phyloP scores from a whole-genome alignment of 1,140 invertebrate genomes.

The Bombus cullumanus region DNA sequence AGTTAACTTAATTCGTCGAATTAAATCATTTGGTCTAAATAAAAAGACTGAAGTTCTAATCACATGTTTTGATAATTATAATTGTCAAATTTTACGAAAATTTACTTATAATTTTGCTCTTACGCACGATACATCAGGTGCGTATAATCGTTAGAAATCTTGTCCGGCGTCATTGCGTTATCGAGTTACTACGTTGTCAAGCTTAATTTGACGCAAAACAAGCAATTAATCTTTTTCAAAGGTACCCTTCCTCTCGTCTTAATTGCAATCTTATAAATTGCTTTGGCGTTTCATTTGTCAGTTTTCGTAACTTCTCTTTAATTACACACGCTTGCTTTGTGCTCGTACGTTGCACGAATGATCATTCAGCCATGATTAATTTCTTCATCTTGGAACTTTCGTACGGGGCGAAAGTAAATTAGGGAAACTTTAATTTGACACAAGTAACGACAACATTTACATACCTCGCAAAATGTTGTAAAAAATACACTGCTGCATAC shows the following conservation, averaged over 20 bases:
- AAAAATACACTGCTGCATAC: background rate
- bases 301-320: slow-evolving; percentile 20
- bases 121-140: too few relatives aligned
- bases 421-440: background rate
- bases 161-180: background rate
- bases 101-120: too few relatives aligned
- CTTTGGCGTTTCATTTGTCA: slow-evolving; percentile 19
- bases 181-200: background rate
- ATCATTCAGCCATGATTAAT: slow-evolving; percentile 12
- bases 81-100: too few relatives aligned
- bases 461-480: background rate
- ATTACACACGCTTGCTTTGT: slow-evolving; percentile 7
- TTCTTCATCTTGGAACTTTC: background rate
- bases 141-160: too few relatives aligned
- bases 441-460: background rate
- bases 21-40: too few relatives aligned
- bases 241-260: background rate
- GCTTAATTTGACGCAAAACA: slow-evolving; percentile 5
- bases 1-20: too few relatives aligned
- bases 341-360: background rate
- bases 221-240: slow-evolving; percentile 24
- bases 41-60: too few relatives aligned
- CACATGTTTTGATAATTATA: too few relatives aligned
- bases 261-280: slow-evolving; percentile 25
- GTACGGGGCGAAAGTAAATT: background rate